Evolutionary conservation across 2,888 invertebrate genomes (phyloP).

Genomic region (Ophion costatus): DNA sequence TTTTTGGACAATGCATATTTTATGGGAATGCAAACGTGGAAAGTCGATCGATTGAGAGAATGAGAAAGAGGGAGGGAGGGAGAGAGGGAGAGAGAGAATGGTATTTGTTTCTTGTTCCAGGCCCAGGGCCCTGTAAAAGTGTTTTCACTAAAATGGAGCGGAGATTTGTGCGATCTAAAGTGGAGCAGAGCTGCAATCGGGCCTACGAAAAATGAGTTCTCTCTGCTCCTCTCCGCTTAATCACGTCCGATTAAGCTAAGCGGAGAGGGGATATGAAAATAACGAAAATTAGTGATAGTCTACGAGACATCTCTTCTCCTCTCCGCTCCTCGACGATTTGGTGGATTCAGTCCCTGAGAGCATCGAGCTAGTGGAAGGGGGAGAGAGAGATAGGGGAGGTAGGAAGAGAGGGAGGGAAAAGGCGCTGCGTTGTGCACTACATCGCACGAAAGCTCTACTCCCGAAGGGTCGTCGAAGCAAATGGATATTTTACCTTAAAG

Average conservation of each 20-base stretch:
- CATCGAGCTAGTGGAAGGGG: background rate
- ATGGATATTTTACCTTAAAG: constrained; percentile 18
- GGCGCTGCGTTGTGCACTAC: background rate
- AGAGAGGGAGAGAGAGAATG: background rate
- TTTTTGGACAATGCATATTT: background rate
- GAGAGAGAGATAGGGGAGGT: background rate
- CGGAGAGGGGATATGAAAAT: background rate
- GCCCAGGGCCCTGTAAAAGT: background rate
- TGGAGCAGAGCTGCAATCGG: background rate
- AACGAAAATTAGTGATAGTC: no score
- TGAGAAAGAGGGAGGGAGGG: background rate
- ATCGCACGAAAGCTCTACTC: constrained; percentile 2
- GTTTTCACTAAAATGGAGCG: background rate
- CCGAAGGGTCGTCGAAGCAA: background rate
- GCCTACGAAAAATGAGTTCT: background rate
- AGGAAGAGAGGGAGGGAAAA: background rate
- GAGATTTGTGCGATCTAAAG: background rate
- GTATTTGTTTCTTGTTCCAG: background rate
- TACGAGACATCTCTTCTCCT: background rate
- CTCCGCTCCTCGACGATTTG: background rate
- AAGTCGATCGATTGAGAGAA: no score
- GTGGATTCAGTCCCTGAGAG: background rate
- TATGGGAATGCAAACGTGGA: no score
- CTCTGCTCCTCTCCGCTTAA: background rate
- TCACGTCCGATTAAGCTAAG: background rate